These are phyloP conservation scores for Ochropleura leucogaster DNA, from an alignment of 2,888 invertebrate genomes.

Conservation along the genomic window DNA sequence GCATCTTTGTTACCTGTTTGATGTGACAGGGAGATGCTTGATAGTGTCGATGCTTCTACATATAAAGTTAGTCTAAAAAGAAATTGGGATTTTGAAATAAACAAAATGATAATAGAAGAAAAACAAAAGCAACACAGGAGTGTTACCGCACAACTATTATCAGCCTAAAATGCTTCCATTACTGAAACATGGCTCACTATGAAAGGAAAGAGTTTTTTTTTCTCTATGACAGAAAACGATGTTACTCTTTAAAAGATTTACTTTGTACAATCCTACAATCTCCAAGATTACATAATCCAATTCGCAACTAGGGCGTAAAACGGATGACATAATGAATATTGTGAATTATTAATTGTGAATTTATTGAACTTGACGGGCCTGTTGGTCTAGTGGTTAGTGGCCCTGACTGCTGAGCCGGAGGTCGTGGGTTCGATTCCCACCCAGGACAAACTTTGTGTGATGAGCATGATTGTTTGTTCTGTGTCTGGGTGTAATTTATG, in stretches of 20 bases:
- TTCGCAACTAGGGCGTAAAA: neutral
- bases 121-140: neutral
- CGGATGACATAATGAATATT: conserved; percentile 11
- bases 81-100: neutral
- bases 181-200: too few relatives aligned
- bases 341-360: too few relatives aligned
- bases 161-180: too few relatives aligned
- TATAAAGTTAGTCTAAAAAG: neutral
- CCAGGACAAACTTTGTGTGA: too few relatives aligned
- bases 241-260: neutral
- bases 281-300: conserved; percentile 6
- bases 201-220: too few relatives aligned
- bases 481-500: too few relatives aligned
- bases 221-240: too few relatives aligned
- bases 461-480: too few relatives aligned
- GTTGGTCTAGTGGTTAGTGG: too few relatives aligned
- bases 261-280: neutral
- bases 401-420: too few relatives aligned
- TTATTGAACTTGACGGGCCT: too few relatives aligned
- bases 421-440: too few relatives aligned
- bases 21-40: neutral
- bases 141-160: neutral
- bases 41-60: neutral
- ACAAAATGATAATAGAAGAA: neutral
- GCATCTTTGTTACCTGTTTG: conserved; percentile 3